These are phyloP conservation scores for Tigriopus japonicus DNA, from an alignment of 1,140 invertebrate species.

Conservation along the genomic window DNA sequence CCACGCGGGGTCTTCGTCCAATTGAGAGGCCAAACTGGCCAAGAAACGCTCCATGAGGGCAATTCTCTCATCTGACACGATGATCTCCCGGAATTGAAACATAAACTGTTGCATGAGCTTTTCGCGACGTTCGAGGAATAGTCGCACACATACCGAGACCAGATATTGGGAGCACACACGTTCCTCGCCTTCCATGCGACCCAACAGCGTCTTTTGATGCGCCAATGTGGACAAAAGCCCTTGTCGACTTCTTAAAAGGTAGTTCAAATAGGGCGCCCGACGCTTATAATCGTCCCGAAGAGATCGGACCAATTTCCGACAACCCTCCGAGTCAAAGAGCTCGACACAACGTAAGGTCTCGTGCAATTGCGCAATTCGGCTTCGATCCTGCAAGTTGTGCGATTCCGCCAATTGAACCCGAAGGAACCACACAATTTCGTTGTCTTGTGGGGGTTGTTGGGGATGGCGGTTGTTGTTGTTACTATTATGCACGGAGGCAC, in stretches of 20 bases:
- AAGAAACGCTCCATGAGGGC: constrained; percentile 46
- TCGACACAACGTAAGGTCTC: constrained; percentile 59
- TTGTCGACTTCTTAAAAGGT: constrained; percentile 61
- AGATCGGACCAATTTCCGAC: constrained; percentile 52
- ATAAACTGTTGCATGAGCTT: constrained; percentile 43
- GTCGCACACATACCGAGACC: constrained; percentile 51
- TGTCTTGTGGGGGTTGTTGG: constrained; percentile 30
- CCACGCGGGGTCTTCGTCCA: constrained; percentile 49
- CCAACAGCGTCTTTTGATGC: constrained; percentile 43
- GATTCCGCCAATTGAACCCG: constrained; percentile 67
- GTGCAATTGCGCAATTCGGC: constrained; percentile 62
- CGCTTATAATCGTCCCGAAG: constrained; percentile 58
- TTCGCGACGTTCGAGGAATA: constrained; percentile 56
- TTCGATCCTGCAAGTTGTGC: constrained; percentile 59
- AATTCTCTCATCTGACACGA: constrained; percentile 60
- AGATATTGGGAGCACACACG: constrained; percentile 53
- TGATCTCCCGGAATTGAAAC: constrained; percentile 49
- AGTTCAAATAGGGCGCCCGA: constrained; percentile 59
- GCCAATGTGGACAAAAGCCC: constrained; percentile 56
- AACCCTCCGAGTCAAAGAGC: constrained; percentile 26
- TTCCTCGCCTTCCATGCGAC: constrained; percentile 43
- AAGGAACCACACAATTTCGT: constrained; percentile 47
- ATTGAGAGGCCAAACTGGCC: constrained; percentile 33
- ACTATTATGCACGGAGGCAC: background rate
- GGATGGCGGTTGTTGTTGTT: constrained; percentile 6